phyloP scores from a whole-genome alignment of 2,888 invertebrate species.

The Spilosoma lubricipeda region DNA sequence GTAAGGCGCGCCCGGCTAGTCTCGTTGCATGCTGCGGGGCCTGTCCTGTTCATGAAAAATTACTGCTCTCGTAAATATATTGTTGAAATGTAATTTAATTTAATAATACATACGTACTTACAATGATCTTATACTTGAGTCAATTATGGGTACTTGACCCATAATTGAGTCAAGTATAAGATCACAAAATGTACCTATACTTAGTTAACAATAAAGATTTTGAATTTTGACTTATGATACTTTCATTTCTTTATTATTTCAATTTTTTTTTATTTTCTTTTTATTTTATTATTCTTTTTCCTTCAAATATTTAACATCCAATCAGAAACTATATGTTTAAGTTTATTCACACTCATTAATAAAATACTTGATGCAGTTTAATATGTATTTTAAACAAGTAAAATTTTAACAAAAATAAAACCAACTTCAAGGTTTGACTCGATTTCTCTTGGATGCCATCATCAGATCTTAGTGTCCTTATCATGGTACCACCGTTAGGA shows the following conservation, averaged over 20 bases:
- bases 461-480: no score
- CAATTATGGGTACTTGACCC: slow-evolving; percentile 60
- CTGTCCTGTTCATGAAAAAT: slow-evolving; percentile 73
- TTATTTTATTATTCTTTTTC: no score
- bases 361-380: slow-evolving; percentile 17
- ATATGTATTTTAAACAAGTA: neutral
- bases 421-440: no score
- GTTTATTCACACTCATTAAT: slow-evolving; percentile 20
- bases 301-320: slow-evolving; percentile 48
- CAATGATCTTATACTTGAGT: no score
- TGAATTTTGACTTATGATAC: slow-evolving; percentile 38
- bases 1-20: slow-evolving; percentile 53
- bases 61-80: slow-evolving; percentile 79
- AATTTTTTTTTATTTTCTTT: no score
- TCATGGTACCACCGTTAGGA: no score
- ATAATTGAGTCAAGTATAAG: slow-evolving; percentile 54
- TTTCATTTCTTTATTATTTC: no score
- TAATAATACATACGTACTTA: slow-evolving; percentile 70
- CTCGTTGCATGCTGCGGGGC: slow-evolving; percentile 65
- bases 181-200: no score
- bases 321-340: slow-evolving; percentile 35
- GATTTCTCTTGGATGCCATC: no score
- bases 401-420: no score
- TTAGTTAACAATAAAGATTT: no score
- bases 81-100: slow-evolving; percentile 79